Evolutionary conservation across 2,113 vertebrate genomes (phyloP), one percentile per base, ranked within the genome.

Genomic region (Dunckerocampus dactyliophorus): DNA sequence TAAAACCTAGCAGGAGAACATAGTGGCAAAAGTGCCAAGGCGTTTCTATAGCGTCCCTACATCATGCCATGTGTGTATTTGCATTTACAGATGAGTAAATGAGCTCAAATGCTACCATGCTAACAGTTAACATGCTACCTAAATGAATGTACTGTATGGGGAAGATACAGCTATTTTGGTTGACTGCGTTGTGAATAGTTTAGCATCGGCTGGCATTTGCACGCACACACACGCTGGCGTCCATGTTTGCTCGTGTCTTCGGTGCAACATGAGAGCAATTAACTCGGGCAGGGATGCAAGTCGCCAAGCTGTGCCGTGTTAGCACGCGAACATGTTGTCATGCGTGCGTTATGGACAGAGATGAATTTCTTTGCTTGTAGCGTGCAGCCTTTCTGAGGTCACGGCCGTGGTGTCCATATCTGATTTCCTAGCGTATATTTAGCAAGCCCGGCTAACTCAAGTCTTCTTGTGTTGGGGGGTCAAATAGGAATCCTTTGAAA

Each of bases 401-500:
- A 92, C 50, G 89, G 90, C 72, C 87, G 82, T 88, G 87, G 84
- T 75, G 76, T 86, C 88, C 86, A 82, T 84, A 87, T 88, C 84
- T 86, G 83, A 86, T 89, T 84, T 86, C 79, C 81, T 79, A 74
- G 72, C 80, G 88, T 80, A 83, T 88, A 78, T 83, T 84, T 83
- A 83, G 75, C 72, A 77, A 80, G 73, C 65, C 73, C 70, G 69
- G 80, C 53, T 84, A 85, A 75, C 70, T 78, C 70, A 77, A 82
- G 83, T 84, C 80, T 79, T 81, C 82, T 84, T 81, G 70, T 84
- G 81, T 77, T 89, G 83, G 84, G 73, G 83, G 90, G 90, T 92
- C 90, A 92, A 86, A 91, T 89, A 83, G 87, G 87, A 90, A 75
- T 84, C 87, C 85, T 90, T 87, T 88, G 83, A 92, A 91, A 89